phyloP scores from a whole-genome alignment of 2,888 invertebrate species.

The Callyntrura sp. region DNA sequence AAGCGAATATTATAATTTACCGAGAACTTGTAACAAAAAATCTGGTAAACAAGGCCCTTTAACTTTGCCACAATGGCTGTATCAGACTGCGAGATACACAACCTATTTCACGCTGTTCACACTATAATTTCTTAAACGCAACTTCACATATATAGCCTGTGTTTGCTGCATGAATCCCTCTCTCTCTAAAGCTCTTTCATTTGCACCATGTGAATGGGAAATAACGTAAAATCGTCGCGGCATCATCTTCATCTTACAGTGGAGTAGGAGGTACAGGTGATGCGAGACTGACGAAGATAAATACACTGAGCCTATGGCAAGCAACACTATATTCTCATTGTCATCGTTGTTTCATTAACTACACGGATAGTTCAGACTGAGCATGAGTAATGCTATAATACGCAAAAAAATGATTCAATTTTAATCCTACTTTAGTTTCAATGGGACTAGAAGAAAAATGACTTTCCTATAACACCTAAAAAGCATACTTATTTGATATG shows the following conservation, averaged over 20 bases:
- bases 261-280: no score
- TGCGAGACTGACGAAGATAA: not conserved
- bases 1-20: slow-evolving; percentile 46
- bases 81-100: slow-evolving; percentile 8
- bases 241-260: no score
- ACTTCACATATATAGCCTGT: not conserved
- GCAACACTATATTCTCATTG: slow-evolving; percentile 15
- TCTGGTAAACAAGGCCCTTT: slow-evolving; percentile 3
- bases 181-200: no score
- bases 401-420: slow-evolving; percentile 19
- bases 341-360: slow-evolving; percentile 22
- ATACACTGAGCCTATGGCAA: slow-evolving; percentile 56
- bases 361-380: no score
- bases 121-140: slow-evolving; percentile 50
- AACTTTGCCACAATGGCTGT: no score
- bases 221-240: no score
- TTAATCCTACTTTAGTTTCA: slow-evolving; percentile 44
- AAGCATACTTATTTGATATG: no score
- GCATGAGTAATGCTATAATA: not conserved
- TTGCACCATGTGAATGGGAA: no score
- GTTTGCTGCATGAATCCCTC: slow-evolving; percentile 38
- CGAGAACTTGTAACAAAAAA: slow-evolving; percentile 41
- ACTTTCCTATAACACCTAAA: no score
- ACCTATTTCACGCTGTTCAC: slow-evolving; percentile 73
- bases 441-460: slow-evolving; percentile 28